Conservation (phyloP, 2,113 vertebrate species). For the Callorhinus ursinus region DNA sequence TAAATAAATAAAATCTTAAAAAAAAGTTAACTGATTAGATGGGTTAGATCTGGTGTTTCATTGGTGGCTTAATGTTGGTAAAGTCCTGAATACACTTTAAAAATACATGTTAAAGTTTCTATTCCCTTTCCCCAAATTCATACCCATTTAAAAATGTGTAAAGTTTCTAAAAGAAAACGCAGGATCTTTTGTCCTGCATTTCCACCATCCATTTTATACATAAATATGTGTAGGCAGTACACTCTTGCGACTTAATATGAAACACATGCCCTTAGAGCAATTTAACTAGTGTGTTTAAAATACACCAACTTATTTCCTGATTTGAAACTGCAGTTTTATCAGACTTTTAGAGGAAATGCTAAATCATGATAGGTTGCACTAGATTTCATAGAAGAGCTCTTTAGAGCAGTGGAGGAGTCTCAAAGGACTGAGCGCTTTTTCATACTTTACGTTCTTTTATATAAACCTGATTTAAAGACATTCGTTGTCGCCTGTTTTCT, state of each 20-base stretch:
- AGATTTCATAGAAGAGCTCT: background rate
- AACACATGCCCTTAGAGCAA: background rate
- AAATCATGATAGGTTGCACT: background rate
- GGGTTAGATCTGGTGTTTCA: background rate
- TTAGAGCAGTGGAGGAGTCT: background rate
- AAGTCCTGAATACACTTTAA: background rate
- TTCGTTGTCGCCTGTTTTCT: background rate
- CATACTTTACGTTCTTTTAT: background rate
- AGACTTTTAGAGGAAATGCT: background rate
- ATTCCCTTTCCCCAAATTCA: background rate
- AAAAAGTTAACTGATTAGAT: slow-evolving; percentile 4
- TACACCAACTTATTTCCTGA: background rate
- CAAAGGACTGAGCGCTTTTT: background rate
- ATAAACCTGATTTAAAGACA: background rate
- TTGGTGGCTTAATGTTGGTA: background rate
- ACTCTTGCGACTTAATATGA: slow-evolving; percentile 35
- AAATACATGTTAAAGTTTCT: background rate
- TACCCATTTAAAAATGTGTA: slow-evolving; percentile 39
- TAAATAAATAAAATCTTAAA: no score
- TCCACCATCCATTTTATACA: background rate
- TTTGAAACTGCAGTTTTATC: slow-evolving; percentile 26
- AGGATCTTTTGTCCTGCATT: background rate
- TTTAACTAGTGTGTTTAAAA: slow-evolving; percentile 42
- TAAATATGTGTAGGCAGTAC: background rate
- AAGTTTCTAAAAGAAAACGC: background rate